These are phyloP conservation scores for Mormyrus hasselquistii DNA, from an alignment of 2,797 vertebrate species.

Conservation along the genomic window DNA sequence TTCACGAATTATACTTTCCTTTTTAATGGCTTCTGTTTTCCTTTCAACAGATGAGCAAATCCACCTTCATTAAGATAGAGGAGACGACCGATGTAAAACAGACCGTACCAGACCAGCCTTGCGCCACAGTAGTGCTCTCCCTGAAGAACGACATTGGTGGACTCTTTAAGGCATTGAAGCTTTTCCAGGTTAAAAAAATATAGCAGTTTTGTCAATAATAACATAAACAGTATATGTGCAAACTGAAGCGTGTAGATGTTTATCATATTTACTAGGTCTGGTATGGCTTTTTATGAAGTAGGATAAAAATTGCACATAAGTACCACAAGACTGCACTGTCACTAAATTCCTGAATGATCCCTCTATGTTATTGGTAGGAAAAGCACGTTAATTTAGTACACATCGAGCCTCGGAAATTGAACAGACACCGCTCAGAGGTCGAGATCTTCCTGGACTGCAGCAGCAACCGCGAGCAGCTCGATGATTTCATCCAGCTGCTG, in stretches of 20 bases:
- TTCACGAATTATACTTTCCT: background rate
- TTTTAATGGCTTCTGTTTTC: background rate
- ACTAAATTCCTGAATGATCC: background rate
- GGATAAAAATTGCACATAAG: background rate
- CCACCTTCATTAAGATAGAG: conserved; percentile 77
- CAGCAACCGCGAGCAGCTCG: conserved; percentile 84
- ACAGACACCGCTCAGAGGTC: conserved; percentile 86
- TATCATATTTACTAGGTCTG: background rate
- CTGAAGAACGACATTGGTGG: conserved; percentile 95
- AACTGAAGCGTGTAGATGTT: background rate
- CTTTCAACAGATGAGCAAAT: conserved; percentile 68
- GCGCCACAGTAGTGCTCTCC: conserved; percentile 84
- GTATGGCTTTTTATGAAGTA: background rate
- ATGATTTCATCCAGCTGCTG: conserved; percentile 84
- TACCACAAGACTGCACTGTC: background rate
- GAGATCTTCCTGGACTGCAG: conserved; percentile 96
- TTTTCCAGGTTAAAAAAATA: conserved; percentile 77
- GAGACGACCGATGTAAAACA: conserved; percentile 86
- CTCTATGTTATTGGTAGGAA: conserved; percentile 64
- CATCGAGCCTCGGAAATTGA: conserved; percentile 91
- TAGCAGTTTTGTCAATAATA: background rate
- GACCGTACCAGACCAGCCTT: conserved; percentile 63
- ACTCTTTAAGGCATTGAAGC: conserved; percentile 87
- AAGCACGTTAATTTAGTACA: conserved; percentile 91
- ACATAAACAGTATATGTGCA: background rate